Base-by-base conservation (phyloP, 2,113 vertebrate genomes). In the Peromyscus maniculatus region DNA sequence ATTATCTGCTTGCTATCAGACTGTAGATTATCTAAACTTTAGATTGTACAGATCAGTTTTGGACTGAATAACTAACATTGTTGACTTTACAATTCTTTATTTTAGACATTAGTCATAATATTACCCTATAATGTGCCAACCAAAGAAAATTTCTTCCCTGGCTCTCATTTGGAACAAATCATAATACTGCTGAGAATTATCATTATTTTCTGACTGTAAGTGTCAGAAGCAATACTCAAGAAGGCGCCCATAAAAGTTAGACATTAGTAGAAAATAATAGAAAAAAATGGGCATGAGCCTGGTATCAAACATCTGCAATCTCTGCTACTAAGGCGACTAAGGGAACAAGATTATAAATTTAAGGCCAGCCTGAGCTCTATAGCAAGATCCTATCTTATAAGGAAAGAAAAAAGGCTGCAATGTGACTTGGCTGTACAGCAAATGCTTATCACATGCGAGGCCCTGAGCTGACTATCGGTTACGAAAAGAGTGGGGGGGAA, bases 1-100 rank as follows among this genome's bases (percentile, higher is more conserved):
- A 55, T 87, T 93, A 79, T 92, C 84, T 90, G 43, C 24, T 91
- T 97, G 57, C 62, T 91, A 21, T 74, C 90, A 92, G 22, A 13
- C 59, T 93, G 4, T 79, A 87, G 74, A 55, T 67, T 64, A 66
- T 86, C 26, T 89, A 92, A 28, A 12, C 46, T 92, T 5, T 79
- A 88, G 74, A 67, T 78, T 91, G 39, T 69, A 75, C 36, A 91
- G 90, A 86, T 86, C 52, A 88, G 52, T 93, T 91, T 92, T 88
- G 77, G 31, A 59, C 39, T 57, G 72, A 87, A 77, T 91, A 77
- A 87, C 52, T 89, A 59, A 92, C 5, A 82, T 87, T 24, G 24
- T 52, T 93, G 94, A 82, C 7, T 82, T 94, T 71, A 57, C 31
- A 62, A 16, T 92, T 83, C 46, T 2, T 94, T 91, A 64, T 59